Base-by-base conservation (phyloP, 2,888 invertebrate species). In the Alloplasta piceator region DNA sequence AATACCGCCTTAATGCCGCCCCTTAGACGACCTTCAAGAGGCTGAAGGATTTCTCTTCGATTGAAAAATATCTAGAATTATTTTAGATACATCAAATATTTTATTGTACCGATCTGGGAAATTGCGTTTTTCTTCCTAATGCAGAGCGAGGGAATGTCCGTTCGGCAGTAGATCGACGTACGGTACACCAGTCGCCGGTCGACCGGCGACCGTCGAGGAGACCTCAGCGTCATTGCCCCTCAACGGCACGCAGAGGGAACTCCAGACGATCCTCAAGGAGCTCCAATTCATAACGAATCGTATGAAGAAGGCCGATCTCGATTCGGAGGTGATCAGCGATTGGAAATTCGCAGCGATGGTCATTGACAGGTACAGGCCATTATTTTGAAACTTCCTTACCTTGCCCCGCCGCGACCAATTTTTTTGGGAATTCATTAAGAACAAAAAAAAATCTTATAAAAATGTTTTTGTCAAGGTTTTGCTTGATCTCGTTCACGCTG, bases 291-390 rank as follows among this genome's bases (percentile, higher is more conserved):
- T 99, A 92, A 98, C 98, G 52, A 95, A 96, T 87, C 95, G 98
- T 89, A 97, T 98, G 96, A 96, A 97, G 92, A 97, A 98, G 92
- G 96, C 98, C 74, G 98, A 99, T 91, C 97, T 98, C 89, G 98
- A 98, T 91, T 96, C 96, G 77, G 98, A 98, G 92, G 94, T 97
- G 86, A 98, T 98, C 89, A 98, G 97, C 93, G 98, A 99, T 93
- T 98, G 98, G 98, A 98, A 98, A 93, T 99, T 98, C 92, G 98
- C 98, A 77, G 98, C 98, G 85, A 98, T 98, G 98, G 98, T 98
- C 92, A 98, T 99, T 92, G 98, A 99, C 94, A 96, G 98, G 94
- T 95, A 48, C 43, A 80, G 76, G 2, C 39, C 52, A 10, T 64
- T 75, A 52, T n/a, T 63, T 41, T 7, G 60, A 9, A 41, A 52